These are phyloP conservation scores for Pachycephus smyrnensis DNA, from an alignment of 2,888 invertebrate genomes.

Conservation along the genomic window DNA sequence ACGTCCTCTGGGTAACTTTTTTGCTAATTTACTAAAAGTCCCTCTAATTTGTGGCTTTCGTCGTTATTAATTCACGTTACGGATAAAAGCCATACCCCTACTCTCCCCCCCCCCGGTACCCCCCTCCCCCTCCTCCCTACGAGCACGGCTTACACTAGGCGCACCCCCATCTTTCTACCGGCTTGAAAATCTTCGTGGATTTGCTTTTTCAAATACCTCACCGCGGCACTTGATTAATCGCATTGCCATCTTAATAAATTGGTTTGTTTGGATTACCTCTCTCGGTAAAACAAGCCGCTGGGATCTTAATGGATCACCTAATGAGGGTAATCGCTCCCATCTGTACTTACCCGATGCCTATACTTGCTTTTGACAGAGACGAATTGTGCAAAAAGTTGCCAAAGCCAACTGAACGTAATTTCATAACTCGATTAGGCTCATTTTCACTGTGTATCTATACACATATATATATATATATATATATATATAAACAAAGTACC, in stretches of 20 bases:
- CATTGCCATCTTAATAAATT: constrained; percentile 33
- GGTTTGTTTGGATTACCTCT: constrained; percentile 24
- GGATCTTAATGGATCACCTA: constrained; percentile 25
- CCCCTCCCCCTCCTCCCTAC: constrained; percentile 7
- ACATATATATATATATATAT: no score
- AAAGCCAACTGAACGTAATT: neutral
- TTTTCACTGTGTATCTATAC: neutral
- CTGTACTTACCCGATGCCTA: constrained; percentile 13
- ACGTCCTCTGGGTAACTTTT: neutral
- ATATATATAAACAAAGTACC: no score
- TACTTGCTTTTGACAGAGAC: constrained; percentile 14
- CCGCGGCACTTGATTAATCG: constrained; percentile 25
- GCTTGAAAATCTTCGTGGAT: neutral
- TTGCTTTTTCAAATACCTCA: constrained; percentile 21
- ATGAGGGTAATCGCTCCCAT: constrained; percentile 24
- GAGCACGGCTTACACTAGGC: no score
- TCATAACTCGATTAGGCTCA: constrained; percentile 7
- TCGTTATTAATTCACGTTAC: constrained; percentile 33
- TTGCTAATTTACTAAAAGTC: constrained; percentile 39
- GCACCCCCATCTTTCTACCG: neutral
- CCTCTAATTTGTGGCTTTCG: constrained; percentile 19
- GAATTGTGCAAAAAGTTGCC: constrained; percentile 10
- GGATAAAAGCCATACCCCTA: constrained; percentile 11
- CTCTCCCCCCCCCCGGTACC: constrained; percentile 5
- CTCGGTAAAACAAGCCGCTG: constrained; percentile 14